These are phyloP conservation scores for Leucophora obtusa DNA, from an alignment of 2,888 invertebrate species.

Conservation along the genomic window DNA sequence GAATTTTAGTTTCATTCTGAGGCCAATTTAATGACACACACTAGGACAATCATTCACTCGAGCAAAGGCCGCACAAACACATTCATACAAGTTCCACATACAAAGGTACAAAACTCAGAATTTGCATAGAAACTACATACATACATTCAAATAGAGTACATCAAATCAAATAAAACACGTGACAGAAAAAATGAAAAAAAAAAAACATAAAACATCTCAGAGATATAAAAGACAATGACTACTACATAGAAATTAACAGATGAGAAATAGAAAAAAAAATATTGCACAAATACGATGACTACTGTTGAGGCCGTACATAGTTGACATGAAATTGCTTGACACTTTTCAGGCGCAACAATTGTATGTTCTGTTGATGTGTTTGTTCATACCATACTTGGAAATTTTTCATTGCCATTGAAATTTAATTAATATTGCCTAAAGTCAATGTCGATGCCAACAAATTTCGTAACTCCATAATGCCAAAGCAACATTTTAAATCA, in stretches of 20 bases:
- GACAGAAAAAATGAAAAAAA: constrained; percentile 11
- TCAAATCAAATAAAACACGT: constrained; percentile 46
- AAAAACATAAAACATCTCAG: constrained; percentile 11
- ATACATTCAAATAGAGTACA: background rate
- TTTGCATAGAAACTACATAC: background rate
- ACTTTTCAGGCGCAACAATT: constrained; percentile 57
- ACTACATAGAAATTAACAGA: constrained; percentile 11
- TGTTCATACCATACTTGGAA: no score
- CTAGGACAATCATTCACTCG: constrained; percentile 50
- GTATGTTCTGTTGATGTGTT: constrained; percentile 16
- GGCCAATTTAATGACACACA: constrained; percentile 53
- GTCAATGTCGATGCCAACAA: no score
- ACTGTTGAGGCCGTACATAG: constrained; percentile 36
- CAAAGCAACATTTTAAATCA: no score
- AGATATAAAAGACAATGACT: constrained; percentile 29
- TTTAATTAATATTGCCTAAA: no score
- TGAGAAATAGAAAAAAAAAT: constrained; percentile 17
- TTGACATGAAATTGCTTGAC: constrained; percentile 60
- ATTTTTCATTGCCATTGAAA: no score
- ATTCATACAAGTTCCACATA: background rate
- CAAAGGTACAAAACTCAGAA: background rate
- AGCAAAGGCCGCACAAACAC: constrained; percentile 22
- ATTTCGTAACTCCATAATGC: no score
- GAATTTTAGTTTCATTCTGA: constrained; percentile 46
- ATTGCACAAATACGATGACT: constrained; percentile 37